Evolutionary conservation across 1,140 invertebrate species (phyloP), one percentile per base, ranked within the genome.

Genomic region (Heliconius hewitsoni): DNA sequence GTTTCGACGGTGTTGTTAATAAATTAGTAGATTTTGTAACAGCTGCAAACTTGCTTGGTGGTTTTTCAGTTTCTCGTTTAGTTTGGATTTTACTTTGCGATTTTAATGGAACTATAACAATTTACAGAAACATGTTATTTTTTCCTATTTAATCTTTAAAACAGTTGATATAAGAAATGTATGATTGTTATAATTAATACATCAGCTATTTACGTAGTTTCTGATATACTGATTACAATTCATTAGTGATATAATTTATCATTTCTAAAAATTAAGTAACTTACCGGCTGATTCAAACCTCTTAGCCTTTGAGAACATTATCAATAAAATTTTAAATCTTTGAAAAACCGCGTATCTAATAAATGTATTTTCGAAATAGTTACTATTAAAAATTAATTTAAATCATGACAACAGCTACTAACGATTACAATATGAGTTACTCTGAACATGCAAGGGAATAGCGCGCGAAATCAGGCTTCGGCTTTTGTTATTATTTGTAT

Each of bases 301-400:
- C 78, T 93, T 94, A 27, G 92, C 92, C 86, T 94, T 94, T 42
- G 90, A 93, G 80, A 94, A 94, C 92, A 94, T 94, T 77, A 27
- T 66, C 60, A 27, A 66, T 66, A 13, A 66, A 27, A 66, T 30
- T 11, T 13, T 27, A 66, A 66, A 23, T 16, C 23, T 30, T 66
- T 66, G 11, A 16, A 57, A 30, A 66, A 66, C 27, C 13, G 60
- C 60, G 23, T 66, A 16, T 66, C 60, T 66, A 27, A 66, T 66
- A 27, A 66, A 27, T 66, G 27, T 66, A 30, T 66, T 66, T 11
- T 30, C 11, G n/a, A 57, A 66, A 16, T 27, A 30, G 27, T 66
- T 13, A 23, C 11, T 27, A 66, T 30, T 27, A 27, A 66, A 23
- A 27, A 66, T 6, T 16, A 16, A 30, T 66, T 66, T 66, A 30